Conservation (phyloP, 2,113 vertebrate genomes). For the Rhinogobius similis region DNA sequence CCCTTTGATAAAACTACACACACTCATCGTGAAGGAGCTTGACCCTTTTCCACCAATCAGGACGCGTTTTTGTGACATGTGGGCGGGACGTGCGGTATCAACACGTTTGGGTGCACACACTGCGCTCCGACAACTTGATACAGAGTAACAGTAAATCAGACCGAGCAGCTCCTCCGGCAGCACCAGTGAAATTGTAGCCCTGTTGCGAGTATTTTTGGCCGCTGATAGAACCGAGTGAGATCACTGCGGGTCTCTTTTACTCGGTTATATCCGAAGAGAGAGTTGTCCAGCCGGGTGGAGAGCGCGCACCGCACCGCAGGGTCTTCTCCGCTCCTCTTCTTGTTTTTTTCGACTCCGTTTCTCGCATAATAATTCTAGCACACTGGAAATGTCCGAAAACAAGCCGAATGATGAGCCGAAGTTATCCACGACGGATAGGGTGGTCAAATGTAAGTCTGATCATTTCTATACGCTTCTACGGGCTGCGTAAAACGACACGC, state of each 20-base stretch:
- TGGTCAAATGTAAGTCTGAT: slow-evolving; percentile 91
- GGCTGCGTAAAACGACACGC: not conserved
- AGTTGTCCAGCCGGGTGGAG: slow-evolving; percentile 64
- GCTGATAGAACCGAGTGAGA: slow-evolving; percentile 73
- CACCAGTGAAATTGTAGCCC: slow-evolving; percentile 75
- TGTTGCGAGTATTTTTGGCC: slow-evolving; percentile 80
- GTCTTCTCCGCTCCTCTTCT: slow-evolving; percentile 45
- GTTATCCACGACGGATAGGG: slow-evolving; percentile 96
- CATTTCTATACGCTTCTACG: not conserved
- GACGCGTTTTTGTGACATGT: not conserved
- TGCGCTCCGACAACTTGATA: slow-evolving; percentile 65
- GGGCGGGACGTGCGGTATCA: slow-evolving; percentile 48
- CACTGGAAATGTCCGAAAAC: slow-evolving; percentile 96
- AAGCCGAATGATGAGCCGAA: slow-evolving; percentile 94
- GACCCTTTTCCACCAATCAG: slow-evolving; percentile 57
- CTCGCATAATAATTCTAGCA: slow-evolving; percentile 59
- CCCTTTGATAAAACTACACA: slow-evolving; percentile 36
- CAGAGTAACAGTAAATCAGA: slow-evolving; percentile 80
- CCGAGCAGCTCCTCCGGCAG: slow-evolving; percentile 69
- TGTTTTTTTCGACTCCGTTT: slow-evolving; percentile 48
- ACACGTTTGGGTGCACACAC: slow-evolving; percentile 62
- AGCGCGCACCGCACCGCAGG: slow-evolving; percentile 44
- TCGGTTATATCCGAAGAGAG: slow-evolving; percentile 66
- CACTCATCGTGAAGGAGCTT: not conserved
- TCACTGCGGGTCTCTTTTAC: slow-evolving; percentile 71